Evolutionary conservation across 2,113 vertebrate species (phyloP), one percentile per base, ranked within the genome.

Genomic region (Leptobrachium leishanense): DNA sequence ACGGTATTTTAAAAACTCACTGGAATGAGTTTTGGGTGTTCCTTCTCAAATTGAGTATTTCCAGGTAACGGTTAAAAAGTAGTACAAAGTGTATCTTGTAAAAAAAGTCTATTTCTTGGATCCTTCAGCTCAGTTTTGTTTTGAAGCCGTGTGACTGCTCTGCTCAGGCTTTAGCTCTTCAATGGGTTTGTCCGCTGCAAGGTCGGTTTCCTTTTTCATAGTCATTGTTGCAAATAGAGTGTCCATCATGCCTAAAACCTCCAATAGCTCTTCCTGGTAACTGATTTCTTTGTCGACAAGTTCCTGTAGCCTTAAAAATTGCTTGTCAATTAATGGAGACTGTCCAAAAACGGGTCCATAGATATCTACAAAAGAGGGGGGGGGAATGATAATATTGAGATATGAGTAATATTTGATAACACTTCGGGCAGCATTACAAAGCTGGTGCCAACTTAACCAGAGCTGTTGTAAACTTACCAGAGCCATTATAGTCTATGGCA

Each of bases 211-310:
- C 83, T 74, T 93, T 83, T 91, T 95, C 12, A 91, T 88, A 8
- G 93, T 89, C 77, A 95, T 91, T n/a, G 95, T 94, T 78, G 97
- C 95, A 81, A 99, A 98, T 44, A 99, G 88, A 1, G 95, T 94
- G 90, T 98, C 98, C 92, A 99, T 92, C 95, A 99, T 99, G 55
- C 98, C 98, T 83, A 99, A 85, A 70, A 96, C 95, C 88, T 98
- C 95, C 43, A 99, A 77, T 0, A 99, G 91, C 40, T 98, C 94
- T 82, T 92, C 92, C 82, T 98, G 94, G 84, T 95, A 97, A 87
- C 95, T 92, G n/a, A 97, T 92, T 88, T 99, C 98, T 83, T 85
- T 94, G 83, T 94, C 94, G 41, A 98, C 65, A 40, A 96, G 88
- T 46, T 96, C 93, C 86, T 96, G 94, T 64, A 99, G 94, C 79